Conservation (phyloP, 2,888 invertebrate genomes). For the Athrips mouffetella region DNA sequence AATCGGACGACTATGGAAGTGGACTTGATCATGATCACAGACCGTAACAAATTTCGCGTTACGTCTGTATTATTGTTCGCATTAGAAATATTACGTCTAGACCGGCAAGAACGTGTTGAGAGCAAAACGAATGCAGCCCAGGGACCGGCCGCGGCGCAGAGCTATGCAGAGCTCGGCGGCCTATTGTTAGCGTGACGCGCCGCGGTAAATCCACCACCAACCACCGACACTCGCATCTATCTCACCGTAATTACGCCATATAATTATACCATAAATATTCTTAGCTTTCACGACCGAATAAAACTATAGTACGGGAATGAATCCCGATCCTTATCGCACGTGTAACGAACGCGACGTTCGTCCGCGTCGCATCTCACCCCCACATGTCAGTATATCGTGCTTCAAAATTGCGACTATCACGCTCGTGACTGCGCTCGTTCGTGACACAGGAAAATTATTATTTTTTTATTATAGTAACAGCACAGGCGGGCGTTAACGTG, state of each 20-base stretch:
- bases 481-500: conserved; percentile 23
- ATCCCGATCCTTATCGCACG: conserved; percentile 31
- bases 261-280: conserved; percentile 62
- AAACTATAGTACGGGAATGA: conserved; percentile 37
- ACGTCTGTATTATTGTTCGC: conserved; percentile 50
- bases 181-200: conserved; percentile 72
- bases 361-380: conserved; percentile 11
- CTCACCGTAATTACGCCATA: conserved; percentile 57
- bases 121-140: conserved; percentile 55
- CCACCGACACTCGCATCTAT: conserved; percentile 47
- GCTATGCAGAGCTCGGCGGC: conserved; percentile 32
- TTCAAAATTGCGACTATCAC: conserved; percentile 29
- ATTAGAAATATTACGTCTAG: conserved; percentile 72
- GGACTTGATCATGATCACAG: conserved; percentile 16
- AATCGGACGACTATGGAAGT: conserved; percentile 10
- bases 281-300: conserved; percentile 38
- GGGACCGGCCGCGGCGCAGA: conserved; percentile 33
- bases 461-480: conserved; percentile 32
- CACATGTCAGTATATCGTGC: conserved; percentile 17
- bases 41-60: conserved; percentile 39
- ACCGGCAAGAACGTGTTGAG: conserved; percentile 60
- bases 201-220: conserved; percentile 56
- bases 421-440: conserved; percentile 34
- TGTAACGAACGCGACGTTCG: conserved; percentile 1
- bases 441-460: conserved; percentile 40